These are phyloP conservation scores for Urocitellus parryii DNA, from an alignment of 2,113 vertebrate species.

Conservation along the genomic window DNA sequence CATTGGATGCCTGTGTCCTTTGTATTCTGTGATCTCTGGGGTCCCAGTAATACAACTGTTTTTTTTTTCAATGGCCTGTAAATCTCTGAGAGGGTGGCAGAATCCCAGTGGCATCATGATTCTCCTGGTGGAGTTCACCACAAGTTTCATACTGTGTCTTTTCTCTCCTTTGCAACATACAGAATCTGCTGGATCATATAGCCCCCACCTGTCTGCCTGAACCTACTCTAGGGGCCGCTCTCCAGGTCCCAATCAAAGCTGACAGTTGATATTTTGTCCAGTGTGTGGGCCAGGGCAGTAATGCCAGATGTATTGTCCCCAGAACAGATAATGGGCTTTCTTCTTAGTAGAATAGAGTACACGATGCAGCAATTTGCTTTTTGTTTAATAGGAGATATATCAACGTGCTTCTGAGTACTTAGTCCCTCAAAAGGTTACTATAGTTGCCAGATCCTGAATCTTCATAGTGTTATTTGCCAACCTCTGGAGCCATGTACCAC, in stretches of 20 bases:
- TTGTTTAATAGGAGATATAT: too few species aligned
- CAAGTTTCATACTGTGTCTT: background rate
- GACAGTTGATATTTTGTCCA: background rate
- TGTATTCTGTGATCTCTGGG: background rate
- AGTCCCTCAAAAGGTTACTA: background rate
- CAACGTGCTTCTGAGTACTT: too few species aligned
- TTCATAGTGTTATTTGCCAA: background rate
- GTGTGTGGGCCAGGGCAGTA: background rate
- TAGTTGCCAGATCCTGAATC: background rate
- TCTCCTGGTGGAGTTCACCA: background rate
- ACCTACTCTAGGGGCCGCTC: background rate
- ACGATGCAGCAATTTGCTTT: too few species aligned
- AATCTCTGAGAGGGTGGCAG: background rate
- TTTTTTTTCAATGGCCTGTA: background rate
- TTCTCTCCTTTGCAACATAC: background rate
- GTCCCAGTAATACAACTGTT: background rate
- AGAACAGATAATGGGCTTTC: too few species aligned
- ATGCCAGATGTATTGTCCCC: background rate
- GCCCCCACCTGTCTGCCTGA: background rate
- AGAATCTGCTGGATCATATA: background rate
- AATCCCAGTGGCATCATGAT: background rate
- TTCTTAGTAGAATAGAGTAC: too few species aligned
- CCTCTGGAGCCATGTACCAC: background rate
- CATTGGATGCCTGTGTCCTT: background rate
- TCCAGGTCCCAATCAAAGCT: background rate